Evolutionary conservation across 2,888 invertebrate genomes (phyloP), one percentile per base, ranked within the genome.

Genomic region (Neocrepidodera transversa): DNA sequence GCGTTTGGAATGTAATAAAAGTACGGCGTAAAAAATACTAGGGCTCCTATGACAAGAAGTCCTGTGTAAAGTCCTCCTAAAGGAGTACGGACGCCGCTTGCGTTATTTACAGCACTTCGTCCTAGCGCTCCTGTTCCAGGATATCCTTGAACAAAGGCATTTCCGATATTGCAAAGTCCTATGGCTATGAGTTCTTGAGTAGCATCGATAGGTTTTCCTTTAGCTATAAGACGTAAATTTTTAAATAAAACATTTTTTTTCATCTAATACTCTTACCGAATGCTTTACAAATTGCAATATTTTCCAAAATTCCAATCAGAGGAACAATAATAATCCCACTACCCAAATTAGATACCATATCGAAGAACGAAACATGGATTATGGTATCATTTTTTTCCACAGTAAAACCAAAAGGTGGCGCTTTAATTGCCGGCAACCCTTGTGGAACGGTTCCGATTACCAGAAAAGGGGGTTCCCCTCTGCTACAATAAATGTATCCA

Each of bases 231-330:
- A 66, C 47, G 17, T 5, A 36, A n/a, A 35, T 11, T 28, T 20
- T 11, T n/a, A n/a, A n/a, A n/a, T n/a, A n/a, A n/a, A n/a, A n/a
- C n/a, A n/a, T n/a, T n/a, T n/a, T n/a, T n/a, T n/a, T n/a, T n/a
- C n/a, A n/a, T n/a, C n/a, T n/a, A n/a, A n/a, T n/a, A 13, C 13
- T 77, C 84, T 83, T 79, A 90, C 91, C 88, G 78, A 96, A 95
- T 20, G 94, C 93, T 82, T 95, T 96, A 80, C 94, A 95, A 71
- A 96, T 93, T n/a, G 96, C 92, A 68, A 97, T 92, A 72, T 92
- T 91, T 78, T 96, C 96, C 78, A 97, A 86, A 30, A 96, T 82
- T n/a, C 92, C 92, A 70, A 96, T 88, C 18, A 97, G 81, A 0
- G 96, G 95, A 49, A 96, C 86, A 16, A 97, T 93, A 52, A 92